phyloP scores from a whole-genome alignment of 2,113 vertebrate species.

The Tragelaphus scriptus region DNA sequence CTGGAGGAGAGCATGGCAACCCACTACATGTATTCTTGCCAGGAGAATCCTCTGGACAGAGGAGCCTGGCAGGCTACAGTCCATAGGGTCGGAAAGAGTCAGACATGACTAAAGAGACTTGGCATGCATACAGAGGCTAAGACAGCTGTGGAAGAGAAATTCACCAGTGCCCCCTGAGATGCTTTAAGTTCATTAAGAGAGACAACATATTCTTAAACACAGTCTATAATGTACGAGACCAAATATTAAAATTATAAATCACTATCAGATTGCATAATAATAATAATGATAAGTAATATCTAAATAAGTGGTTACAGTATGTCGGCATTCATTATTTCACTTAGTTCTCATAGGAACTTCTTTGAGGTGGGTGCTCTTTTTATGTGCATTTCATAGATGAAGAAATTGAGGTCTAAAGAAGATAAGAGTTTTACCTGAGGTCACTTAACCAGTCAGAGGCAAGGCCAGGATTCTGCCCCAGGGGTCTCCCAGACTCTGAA shows the following conservation, averaged over 20 bases:
- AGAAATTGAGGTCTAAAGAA: not conserved
- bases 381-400: not conserved
- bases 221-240: not conserved
- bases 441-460: not conserved
- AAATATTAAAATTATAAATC: not conserved
- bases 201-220: not conserved
- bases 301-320: not conserved
- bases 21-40: not conserved
- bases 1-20: not conserved
- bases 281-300: not conserved
- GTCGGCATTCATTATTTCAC: not conserved
- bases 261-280: not conserved
- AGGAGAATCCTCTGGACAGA: not conserved
- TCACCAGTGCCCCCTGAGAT: not conserved
- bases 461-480: not conserved
- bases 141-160: not conserved
- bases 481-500: not conserved
- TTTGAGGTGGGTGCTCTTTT: not conserved
- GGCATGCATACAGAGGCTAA: not conserved
- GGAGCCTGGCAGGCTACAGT: not conserved
- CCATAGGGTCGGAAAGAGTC: not conserved
- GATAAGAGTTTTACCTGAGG: not conserved
- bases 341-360: not conserved
- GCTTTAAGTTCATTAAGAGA: not conserved
- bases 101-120: not conserved